Base-by-base conservation (phyloP, 2,888 invertebrate species). In the Drosophila robusta region DNA sequence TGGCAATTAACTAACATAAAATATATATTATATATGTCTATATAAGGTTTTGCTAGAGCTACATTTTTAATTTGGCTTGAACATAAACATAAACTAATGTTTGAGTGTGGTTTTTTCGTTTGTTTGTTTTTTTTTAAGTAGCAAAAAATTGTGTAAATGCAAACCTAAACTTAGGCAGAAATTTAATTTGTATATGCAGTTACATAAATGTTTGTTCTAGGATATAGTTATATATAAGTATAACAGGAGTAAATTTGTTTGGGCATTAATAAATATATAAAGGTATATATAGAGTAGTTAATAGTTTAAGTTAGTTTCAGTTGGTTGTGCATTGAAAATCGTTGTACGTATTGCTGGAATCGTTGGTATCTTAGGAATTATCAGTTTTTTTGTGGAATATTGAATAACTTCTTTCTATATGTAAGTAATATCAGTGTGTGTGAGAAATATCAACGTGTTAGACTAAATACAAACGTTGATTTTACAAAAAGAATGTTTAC, bases 311-410 rank as follows among this genome's bases (percentile, higher is more conserved):
- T 44, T 14, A 56, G 29, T 32, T 55, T 26, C 34, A 52, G 54
- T 63, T 49, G 41, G 41, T 61, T 52, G 62, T 75, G 75, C 70
- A 64, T 64, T 51, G 52, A 67, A 75, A 75, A 72, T 82, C 72
- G 80, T 85, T 85, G 86, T 85, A 86, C 83, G 69, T 75, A 63
- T 76, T 75, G 68, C 75, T 79, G 83, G 86, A 86, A 86, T 85
- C 57, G 72, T 82, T 86, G 83, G 78, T 82, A 47, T 75, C 82
- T 86, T 82, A 86, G 75, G 68, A 83, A 75, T 83, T 78, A 86
- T 82, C 75, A 81, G 74, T 70, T 69, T 47, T 41, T 32, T 44
- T 44, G 62, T 75, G 69, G 72, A 67, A 75, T 74, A 74, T 44
- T 54, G 54, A 64, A 47, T 56, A 50, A 74, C 49, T 49, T 57